phyloP scores from a whole-genome alignment of 2,888 invertebrate species.

The Coelogynopora nodosa region DNA sequence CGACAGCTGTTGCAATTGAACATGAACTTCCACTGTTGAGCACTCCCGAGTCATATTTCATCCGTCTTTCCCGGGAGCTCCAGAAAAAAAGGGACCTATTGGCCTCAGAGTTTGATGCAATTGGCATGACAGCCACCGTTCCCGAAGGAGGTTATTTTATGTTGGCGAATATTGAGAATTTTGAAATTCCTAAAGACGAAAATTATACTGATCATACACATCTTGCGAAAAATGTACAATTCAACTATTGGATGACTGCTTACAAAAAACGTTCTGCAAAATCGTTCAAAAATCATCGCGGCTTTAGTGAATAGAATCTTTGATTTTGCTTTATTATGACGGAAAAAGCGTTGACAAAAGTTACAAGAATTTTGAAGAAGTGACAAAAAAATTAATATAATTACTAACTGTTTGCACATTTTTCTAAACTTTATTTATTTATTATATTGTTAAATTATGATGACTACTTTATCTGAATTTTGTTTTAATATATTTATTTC shows the following conservation, averaged over 20 bases:
- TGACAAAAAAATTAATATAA: neutral
- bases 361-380: neutral
- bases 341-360: neutral
- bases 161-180: slow-evolving; percentile 70
- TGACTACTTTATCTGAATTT: too few relatives aligned
- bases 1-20: slow-evolving; percentile 83
- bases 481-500: too few relatives aligned
- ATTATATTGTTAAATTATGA: too few relatives aligned
- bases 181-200: neutral
- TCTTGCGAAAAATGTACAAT: neutral
- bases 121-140: slow-evolving; percentile 82
- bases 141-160: slow-evolving; percentile 98
- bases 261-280: neutral
- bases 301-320: slow-evolving; percentile 77
- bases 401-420: too few relatives aligned
- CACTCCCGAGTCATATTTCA: slow-evolving; percentile 77
- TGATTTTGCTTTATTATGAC: slow-evolving; percentile 86
- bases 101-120: slow-evolving; percentile 64
- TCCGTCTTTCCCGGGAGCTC: slow-evolving; percentile 71
- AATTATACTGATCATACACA: neutral
- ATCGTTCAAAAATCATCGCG: slow-evolving; percentile 69
- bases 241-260: slow-evolving; percentile 23
- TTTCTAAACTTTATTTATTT: too few relatives aligned
- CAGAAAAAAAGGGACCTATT: slow-evolving; percentile 63
- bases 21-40: slow-evolving; percentile 70